Evolutionary conservation across 1,140 invertebrate genomes (phyloP), one percentile per base, ranked within the genome.

Genomic region (Venustaconcha ellipsiformis): DNA sequence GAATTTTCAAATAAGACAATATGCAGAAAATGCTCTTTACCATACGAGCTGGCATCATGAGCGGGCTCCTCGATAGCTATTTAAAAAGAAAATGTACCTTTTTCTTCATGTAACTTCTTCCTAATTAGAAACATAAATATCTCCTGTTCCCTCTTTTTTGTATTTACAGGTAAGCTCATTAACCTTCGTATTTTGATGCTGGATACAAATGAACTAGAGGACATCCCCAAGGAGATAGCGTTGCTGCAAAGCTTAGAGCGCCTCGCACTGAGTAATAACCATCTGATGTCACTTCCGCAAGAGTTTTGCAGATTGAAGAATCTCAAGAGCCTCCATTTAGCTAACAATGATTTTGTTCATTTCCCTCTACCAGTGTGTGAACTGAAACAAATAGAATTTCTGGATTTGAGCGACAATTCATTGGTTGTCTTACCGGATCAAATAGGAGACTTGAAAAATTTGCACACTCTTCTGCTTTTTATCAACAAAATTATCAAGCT

Each of bases 261-360:
- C 26, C 59, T 91, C 37, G 83, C 88, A 23, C 80, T 90, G 14
- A 89, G 88, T 77, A 90, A 90, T 79, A 91, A 91, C 82, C 70
- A 80, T 13, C 70, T 91, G 48, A 75, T 78, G 13, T 59, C 65
- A 11, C 79, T 91, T 37, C 90, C 90, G 0, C 70, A 78, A 8
- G 83, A 82, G 60, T 85, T 91, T 60, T 68, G 70, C 13, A 83
- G 87, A 48, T 74, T 91, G 56, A 78, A 78, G n/a, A 82, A 86
- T 26, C 80, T 91, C 37, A 72, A 74, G 37, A 90, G 89, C 74
- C 74, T 90, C 26, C 90, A 90, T 74, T 62, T 88, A 57, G 85
- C 88, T 57, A 91, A 90, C 78, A 91, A 91, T 79, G 76, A 84
- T 60, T 87, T 90, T 74, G 72, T 80, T n/a, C 82, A 82, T 30